A percentile compares a stretch with the other conserved stretches of the same genome.
These are phyloP conservation scores for Hedychridium roseum DNA, from an alignment of 2,888 invertebrate genomes.

Conservation along the genomic window DNA sequence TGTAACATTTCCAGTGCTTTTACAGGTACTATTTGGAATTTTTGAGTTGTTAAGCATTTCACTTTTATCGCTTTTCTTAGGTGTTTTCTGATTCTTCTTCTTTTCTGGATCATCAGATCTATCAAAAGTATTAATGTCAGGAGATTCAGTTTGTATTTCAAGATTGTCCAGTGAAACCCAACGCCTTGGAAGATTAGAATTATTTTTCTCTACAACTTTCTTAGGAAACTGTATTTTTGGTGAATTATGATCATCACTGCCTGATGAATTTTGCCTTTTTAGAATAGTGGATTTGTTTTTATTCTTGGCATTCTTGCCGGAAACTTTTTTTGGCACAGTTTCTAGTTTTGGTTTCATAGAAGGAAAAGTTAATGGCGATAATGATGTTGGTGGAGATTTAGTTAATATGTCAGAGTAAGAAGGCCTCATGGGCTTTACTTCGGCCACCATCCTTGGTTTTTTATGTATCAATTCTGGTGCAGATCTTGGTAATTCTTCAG, in stretches of 20 bases:
- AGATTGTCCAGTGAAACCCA: constrained; percentile 63
- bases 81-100: constrained; percentile 45
- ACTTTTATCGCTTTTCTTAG: constrained; percentile 52
- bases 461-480: constrained; percentile 54
- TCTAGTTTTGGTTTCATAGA: constrained; percentile 59
- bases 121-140: constrained; percentile 48
- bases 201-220: constrained; percentile 58
- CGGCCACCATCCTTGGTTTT: constrained; percentile 79
- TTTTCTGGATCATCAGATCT: constrained; percentile 57
- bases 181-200: constrained; percentile 63
- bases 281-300: constrained; percentile 61
- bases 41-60: constrained; percentile 63
- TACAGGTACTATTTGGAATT: constrained; percentile 54
- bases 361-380: constrained; percentile 53
- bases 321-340: constrained; percentile 59
- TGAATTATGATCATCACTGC: constrained; percentile 65
- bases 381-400: constrained; percentile 67
- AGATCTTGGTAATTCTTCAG: constrained; percentile 48
- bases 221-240: constrained; percentile 56
- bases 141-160: constrained; percentile 48
- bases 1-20: constrained; percentile 44
- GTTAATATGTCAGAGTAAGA: constrained; percentile 85
- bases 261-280: constrained; percentile 67
- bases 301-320: constrained; percentile 60
- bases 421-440: constrained; percentile 87